These are phyloP conservation scores for Chrysocyon brachyurus DNA, from an alignment of 2,797 vertebrate species.

Conservation along the genomic window DNA sequence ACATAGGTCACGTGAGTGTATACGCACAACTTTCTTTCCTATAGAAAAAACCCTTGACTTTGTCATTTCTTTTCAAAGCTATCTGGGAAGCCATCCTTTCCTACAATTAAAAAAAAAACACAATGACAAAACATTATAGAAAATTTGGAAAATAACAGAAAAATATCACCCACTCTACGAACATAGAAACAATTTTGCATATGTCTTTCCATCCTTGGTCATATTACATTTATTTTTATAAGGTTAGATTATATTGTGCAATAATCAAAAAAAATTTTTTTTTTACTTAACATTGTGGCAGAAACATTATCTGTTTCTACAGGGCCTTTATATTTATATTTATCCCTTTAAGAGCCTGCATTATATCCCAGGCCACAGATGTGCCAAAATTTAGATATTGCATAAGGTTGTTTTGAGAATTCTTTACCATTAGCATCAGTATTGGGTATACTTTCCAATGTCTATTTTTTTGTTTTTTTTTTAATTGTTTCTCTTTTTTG, in stretches of 20 bases:
- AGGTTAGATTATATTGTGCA: background rate
- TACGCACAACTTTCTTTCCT: background rate
- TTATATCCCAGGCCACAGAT: background rate
- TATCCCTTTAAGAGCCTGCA: background rate
- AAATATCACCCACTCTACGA: background rate
- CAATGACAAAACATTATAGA: background rate
- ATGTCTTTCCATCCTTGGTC: background rate
- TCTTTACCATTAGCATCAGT: background rate
- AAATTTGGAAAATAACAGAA: background rate
- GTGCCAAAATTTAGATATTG: background rate
- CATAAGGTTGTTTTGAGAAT: background rate
- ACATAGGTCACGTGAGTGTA: background rate
- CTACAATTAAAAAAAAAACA: conserved; percentile 7
- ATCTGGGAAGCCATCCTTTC: background rate
- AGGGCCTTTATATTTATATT: background rate
- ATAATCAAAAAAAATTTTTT: background rate
- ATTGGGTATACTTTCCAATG: background rate
- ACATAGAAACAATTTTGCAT: background rate
- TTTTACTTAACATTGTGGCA: background rate
- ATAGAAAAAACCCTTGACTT: background rate
- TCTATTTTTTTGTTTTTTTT: background rate
- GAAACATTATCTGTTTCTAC: background rate
- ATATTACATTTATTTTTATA: background rate
- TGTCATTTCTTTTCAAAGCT: background rate
- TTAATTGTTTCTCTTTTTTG: background rate